A percentile compares a stretch with the other conserved stretches of the same genome.
These are phyloP conservation scores for Melanotaenia boesemani DNA, from an alignment of 2,797 vertebrate species.

Conservation along the genomic window DNA sequence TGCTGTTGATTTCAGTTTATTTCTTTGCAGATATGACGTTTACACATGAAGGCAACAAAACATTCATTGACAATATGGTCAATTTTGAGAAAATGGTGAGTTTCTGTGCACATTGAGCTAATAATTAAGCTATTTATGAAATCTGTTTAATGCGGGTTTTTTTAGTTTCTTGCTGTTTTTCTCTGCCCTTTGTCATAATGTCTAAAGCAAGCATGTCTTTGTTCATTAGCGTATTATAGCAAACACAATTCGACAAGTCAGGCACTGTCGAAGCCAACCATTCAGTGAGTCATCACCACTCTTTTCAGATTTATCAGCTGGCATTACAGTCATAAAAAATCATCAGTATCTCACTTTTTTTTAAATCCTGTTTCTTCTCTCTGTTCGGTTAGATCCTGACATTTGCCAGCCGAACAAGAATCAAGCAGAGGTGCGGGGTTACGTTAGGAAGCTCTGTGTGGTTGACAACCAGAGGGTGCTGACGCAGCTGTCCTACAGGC, in stretches of 20 bases:
- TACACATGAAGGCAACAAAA: conserved; percentile 98
- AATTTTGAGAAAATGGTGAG: conserved; percentile 99
- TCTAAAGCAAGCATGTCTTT: conserved; percentile 13
- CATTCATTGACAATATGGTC: conserved; percentile 93
- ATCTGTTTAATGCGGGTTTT: neutral
- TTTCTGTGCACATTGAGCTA: conserved; percentile 39
- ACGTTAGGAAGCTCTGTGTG: conserved; percentile 96
- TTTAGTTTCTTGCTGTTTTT: neutral
- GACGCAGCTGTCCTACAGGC: conserved; percentile 96
- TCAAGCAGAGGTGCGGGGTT: conserved; percentile 94
- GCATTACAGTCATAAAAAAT: neutral
- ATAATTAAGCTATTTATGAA: neutral
- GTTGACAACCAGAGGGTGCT: conserved; percentile 99
- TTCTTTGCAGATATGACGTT: conserved; percentile 93
- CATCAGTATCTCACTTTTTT: neutral
- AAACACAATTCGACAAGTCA: conserved; percentile 93
- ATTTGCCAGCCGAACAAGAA: conserved; percentile 95
- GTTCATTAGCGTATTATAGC: conserved; percentile 93
- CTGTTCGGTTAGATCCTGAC: conserved; percentile 86
- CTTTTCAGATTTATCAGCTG: neutral
- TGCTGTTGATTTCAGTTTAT: neutral
- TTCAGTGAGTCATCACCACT: conserved; percentile 90
- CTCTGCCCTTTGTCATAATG: neutral
- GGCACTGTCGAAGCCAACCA: conserved; percentile 93
- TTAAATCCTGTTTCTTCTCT: neutral